A percentile compares a stretch with the other conserved stretches of the same genome.
phyloP scores from a whole-genome alignment of 53 echinoderm and acorn worm species.

The Paracentrotus lividus region DNA sequence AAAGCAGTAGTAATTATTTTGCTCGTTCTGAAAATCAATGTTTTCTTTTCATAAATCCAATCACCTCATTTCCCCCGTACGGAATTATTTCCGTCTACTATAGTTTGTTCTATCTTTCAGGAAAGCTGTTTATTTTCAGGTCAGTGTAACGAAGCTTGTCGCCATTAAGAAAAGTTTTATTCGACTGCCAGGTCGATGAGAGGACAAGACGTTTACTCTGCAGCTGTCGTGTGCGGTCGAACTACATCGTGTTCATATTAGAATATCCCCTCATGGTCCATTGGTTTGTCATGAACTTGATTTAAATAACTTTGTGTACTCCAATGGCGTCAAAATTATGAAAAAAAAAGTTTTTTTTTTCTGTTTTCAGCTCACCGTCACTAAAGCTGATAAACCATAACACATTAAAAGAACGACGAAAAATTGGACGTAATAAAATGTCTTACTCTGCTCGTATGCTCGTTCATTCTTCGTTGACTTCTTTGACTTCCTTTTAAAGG shows the following conservation, averaged over 20 bases:
- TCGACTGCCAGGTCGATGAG: constrained; percentile 3
- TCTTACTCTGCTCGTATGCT: no score
- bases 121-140: constrained; percentile 2
- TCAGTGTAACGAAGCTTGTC: constrained; percentile 10
- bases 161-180: background rate
- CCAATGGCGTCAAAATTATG: no score
- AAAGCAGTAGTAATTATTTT: no score
- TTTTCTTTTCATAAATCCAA: background rate
- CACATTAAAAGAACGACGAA: no score
- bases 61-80: background rate
- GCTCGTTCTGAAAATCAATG: background rate
- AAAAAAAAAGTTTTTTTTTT: no score
- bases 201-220: background rate
- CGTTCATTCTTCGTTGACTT: no score
- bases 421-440: no score
- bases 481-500: no score
- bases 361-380: no score
- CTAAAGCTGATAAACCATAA: no score
- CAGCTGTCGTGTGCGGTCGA: constrained; percentile 14
- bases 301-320: background rate
- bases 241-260: background rate
- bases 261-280: background rate
- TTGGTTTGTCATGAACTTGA: background rate
- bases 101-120: background rate
- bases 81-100: background rate